Base-by-base conservation (phyloP, 2,888 invertebrate species). In the Arctia plantaginis region DNA sequence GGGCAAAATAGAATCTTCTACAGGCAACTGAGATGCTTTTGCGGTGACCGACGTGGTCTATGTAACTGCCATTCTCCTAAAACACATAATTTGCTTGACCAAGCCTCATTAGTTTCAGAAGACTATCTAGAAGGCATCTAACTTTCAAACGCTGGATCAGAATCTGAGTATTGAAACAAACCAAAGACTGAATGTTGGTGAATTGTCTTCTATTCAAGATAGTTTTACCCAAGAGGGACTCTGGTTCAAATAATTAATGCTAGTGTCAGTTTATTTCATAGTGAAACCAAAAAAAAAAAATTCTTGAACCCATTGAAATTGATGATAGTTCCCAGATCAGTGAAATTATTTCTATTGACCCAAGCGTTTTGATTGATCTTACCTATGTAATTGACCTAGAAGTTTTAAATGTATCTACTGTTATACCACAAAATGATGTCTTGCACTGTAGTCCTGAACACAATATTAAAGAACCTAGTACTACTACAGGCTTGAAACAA, bases 1-100 rank as follows among this genome's bases (percentile, higher is more conserved):
- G 62, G 72, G 55, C 70, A 47, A 64, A 44, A 71, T 77, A 51
- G 27, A 67, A 76, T 78, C 69, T 72, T 47, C 51, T 66, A 78
- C 74, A 68, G 73, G 65, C 67, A 73, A 74, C 59, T 77, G 70
- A 77, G 78, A 51, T 75, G 78, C 71, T 78, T 78, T 73, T 78
- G 75, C 71, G 71, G 71, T 67, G 71, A 76, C 69, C 66, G 71
- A 68, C 70, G 69, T 62, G 73, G 78, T 62, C 41, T 76, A 30
- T 74, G 76, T 66, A 66, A 65, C 71, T 78, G 78, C 69, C 72
- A 65, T 71, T 71, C 65, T 68, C 78, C 73, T 65, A 65, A 66
- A 66, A 66, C 41, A 66, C 66, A 66, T 66, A 66, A 41, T 66
- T 66, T 66, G 23, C 20, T 66, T n/a, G 41, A 66, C 27, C 66